Evolutionary conservation across 2,113 vertebrate genomes (phyloP), one percentile per base, ranked within the genome.

Genomic region (Centropus bengalensis): DNA sequence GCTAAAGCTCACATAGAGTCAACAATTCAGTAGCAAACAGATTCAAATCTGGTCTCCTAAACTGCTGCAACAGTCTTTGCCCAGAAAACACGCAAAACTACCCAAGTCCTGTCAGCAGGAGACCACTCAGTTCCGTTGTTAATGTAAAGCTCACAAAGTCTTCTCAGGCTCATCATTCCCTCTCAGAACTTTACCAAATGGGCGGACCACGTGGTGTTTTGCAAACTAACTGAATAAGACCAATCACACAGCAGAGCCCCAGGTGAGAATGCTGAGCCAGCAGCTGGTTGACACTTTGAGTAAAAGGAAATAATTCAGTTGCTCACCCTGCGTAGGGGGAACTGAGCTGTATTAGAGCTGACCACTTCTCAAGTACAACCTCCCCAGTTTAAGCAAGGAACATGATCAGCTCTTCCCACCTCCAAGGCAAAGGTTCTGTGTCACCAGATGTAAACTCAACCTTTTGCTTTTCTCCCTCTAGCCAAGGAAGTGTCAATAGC

Each of bases 111-210:
- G 30, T 23, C 10, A 10, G 21, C 59, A 73, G 63, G 26, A 73
- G 30, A 44, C 9, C 0, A 0, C 28, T 78, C 42, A 28, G 38
- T 47, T 60, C 32, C 5, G 12, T 24, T 36, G 38, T 21, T 74
- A 49, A 14, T 23, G 14, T 45, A 64, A 59, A 90, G 33, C 18
- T 60, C 22, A 19, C 2, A 1, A 40, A 64, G 24, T 59, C 51
- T 87, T 84, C 59, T 76, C 18, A n/a, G 15, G 54, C 30, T 55
- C 54, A 9, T 44, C n/a, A 12, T 30, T 40, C 18, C 20, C 40
- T 62, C 67, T 79, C n/a, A 79, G 26, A 67, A 14, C 36, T 76
- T 58, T 26, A n/a, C 30, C 30, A 62, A 67, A 88, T 47, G 7
- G n/a, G 15, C 38, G 44, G 19, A 28, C 27, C 1, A 0, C 36